Conservation (phyloP, 1,140 invertebrate genomes). For the Nymphalis io region DNA sequence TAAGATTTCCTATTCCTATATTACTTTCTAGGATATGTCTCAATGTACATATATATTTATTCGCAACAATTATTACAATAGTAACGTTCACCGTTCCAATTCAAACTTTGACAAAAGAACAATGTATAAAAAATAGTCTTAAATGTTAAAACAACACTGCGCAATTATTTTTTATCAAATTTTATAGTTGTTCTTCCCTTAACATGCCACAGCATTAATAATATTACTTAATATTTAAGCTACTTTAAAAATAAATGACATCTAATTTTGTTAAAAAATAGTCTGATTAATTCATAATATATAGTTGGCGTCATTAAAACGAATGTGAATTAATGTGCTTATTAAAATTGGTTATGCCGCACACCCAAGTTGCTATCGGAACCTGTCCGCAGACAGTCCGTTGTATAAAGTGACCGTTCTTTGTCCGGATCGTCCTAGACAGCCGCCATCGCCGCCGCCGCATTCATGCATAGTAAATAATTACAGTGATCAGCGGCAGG, state of each 20-base stretch:
- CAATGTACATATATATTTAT: too few relatives aligned
- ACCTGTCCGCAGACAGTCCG: conserved; percentile 62
- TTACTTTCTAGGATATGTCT: too few relatives aligned
- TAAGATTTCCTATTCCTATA: too few relatives aligned
- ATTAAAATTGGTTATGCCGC: conserved; percentile 67
- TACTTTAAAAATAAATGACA: conserved; percentile 7
- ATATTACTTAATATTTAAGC: background rate
- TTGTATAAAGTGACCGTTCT: conserved; percentile 69
- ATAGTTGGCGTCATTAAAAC: conserved; percentile 51
- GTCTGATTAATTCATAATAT: conserved; percentile 43
- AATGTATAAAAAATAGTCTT: too few relatives aligned
- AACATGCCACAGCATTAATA: background rate
- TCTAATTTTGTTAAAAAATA: conserved; percentile 32
- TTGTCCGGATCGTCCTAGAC: conserved; percentile 77
- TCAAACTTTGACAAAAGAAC: too few relatives aligned
- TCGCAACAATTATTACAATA: too few relatives aligned
- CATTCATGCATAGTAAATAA: conserved; percentile 80
- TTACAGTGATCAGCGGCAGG: conserved; percentile 77
- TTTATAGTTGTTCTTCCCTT: too few relatives aligned
- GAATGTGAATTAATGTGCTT: conserved; percentile 67
- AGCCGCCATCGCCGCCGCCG: conserved; percentile 58
- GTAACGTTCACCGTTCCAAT: too few relatives aligned
- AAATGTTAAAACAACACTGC: too few relatives aligned
- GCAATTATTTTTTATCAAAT: too few relatives aligned
- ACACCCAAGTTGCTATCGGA: conserved; percentile 67